Evolutionary conservation across 2,113 vertebrate genomes (phyloP), one percentile per base, ranked within the genome.

Genomic region (Rynchops niger): DNA sequence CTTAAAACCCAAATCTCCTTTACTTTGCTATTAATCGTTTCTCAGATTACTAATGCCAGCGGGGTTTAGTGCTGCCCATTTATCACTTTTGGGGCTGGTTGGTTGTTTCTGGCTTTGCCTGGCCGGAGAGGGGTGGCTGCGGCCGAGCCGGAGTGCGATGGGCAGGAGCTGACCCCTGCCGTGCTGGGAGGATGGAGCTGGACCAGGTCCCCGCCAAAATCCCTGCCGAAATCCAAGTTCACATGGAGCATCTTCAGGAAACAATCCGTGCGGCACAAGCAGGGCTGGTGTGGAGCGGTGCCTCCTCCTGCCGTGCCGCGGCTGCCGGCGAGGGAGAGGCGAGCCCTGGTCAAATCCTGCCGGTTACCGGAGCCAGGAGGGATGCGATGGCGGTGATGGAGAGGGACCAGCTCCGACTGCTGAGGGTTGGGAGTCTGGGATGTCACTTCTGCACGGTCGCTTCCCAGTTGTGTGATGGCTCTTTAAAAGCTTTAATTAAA

Each of bases 401-500:
- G 18, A 55, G 20, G n/a, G 10, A 42, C 85, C 5, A 2, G 15
- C 36, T 63, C 43, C 8, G 8, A 7, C 30, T 29, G 47, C 86
- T 4, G 45, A 61, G 74, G 43, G 29, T 3, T 53, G 6, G 40
- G 20, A 92, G 42, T 72, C 49, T 9, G 30, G 34, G 61, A 18
- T 72, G 93, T 9, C 38, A 0, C 82, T 91, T 73, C 85, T 30
- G 4, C 23, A 12, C 38, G 3, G 16, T 34, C 11, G 1, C 83
- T 94, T 90, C 82, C 47, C 40, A 2, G 59, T 76, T 80, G 88
- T 25, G 84, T 15, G 80, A 77, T 74, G 92, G 88, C 94, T 94
- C 86, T 97, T 95, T 88, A 97, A 96, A 95, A 69, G 92, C 80
- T 78, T 86, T 91, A 91, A 97, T 97, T 95, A 92, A 95, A 95